Evolutionary conservation across 2,113 vertebrate species (phyloP), one percentile per base, ranked within the genome.

Genomic region (Axis porcinus): DNA sequence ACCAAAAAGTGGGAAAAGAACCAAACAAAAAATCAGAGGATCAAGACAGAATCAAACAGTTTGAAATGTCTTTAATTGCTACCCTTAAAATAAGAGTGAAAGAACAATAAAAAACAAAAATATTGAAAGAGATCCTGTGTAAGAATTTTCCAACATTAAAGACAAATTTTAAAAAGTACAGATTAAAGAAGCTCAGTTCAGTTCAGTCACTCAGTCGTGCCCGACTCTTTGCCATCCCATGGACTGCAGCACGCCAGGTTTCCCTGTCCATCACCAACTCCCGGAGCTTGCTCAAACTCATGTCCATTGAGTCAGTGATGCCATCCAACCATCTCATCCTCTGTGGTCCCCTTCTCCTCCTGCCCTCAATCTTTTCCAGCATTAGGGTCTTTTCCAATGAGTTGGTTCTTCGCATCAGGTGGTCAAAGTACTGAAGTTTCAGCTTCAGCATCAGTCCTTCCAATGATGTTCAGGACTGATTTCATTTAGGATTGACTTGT

Each of bases 171-270:
- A 21, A 85, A 92, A 88, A 15, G 2, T 17, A 58, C 1, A 70
- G 23, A 47, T 86, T 11, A 57, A 82, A 36, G 25, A 86, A 50
- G 5, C 57, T 60, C 13, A 88, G 47, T 23, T 36, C n/a, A 40
- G 2, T 70, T 70, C 10, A 70, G 19, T 70, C 9, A 0, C 67
- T 70, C 19, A 23, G 19, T 70, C 5, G 0, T 70, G n/a, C 12
- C 67, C 0, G 5, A 70, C 5, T 70, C n/a, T 70, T 21, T 70
- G 67, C 19, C 40, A 6, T 40, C 2, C 67, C n/a, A 3, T 23
- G 21, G n/a, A 70, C 67, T 70, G 5, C n/a, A 40, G 67, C 19
- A 67, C 3, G 9, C 17, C 54, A 55, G 54, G 62, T 7, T 19
- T 64, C 15, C 62, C 33, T n/a, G 19, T 23, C 10, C 10, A 40